Evolutionary conservation across 2,888 invertebrate species (phyloP), one percentile per base, ranked within the genome.

Genomic region (Eristalis pertinax): DNA sequence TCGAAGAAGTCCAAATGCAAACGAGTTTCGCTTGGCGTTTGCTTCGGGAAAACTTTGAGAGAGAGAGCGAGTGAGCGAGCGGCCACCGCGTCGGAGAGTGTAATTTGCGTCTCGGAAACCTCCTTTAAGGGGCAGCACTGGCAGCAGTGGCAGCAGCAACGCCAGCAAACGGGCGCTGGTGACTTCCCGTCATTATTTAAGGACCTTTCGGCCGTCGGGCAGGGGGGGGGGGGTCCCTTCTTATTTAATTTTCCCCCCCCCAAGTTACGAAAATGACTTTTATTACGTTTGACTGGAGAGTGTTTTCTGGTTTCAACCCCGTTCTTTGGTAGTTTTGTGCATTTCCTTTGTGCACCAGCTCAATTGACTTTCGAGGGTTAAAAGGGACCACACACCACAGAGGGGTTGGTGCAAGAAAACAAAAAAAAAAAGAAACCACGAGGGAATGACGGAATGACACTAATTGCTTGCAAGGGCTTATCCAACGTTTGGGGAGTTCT

Each of bases 391-490:
- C 5, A 50, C 19, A 19, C 8, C n/a, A 1, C 32, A 19, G 19
- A n/a, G 32, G 41, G 19, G 26, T 26, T 3, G 10, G 29, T n/a
- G 5, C 32, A 4, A 26, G 32, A 4, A 32, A 32, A 10, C 8
- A 32, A 32, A 32, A 10, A 8, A 32, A 32, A 26, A 4, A 43
- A 4, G 50, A 11, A 10, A 24, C n/a, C n/a, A n/a, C n/a, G n/a
- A n/a, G n/a, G n/a, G n/a, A 58, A 13, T 7, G 15, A 22, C 50
- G n/a, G 63, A 38, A 70, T 78, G 78, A 75, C 83, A 75, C 78
- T 86, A 86, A 86, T 86, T 86, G 86, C 70, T 50, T 83, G 56
- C 74, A 83, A 83, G 83, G 70, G 78, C 83, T 86, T 83, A 83
- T 64, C 74, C 82, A 74, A 65, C 64, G 73, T 68, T 32, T 8